These are phyloP conservation scores for Eulimnadia texana DNA, from an alignment of 1,140 invertebrate species.

Conservation along the genomic window DNA sequence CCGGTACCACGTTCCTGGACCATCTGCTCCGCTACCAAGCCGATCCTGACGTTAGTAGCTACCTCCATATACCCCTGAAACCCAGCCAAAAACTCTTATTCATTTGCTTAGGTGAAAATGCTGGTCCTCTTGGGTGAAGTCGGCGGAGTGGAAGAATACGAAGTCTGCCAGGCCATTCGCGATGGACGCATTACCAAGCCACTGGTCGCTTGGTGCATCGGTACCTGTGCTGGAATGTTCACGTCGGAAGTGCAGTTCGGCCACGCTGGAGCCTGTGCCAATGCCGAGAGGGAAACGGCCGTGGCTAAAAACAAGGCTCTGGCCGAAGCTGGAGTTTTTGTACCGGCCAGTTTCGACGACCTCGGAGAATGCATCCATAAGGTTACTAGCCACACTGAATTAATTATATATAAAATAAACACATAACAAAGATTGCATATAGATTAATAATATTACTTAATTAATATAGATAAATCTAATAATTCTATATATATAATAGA, in stretches of 20 bases:
- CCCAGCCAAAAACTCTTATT: too few relatives aligned
- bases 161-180: conserved; percentile 79
- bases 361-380: conserved; percentile 62
- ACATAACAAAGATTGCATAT: too few relatives aligned
- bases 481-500: too few relatives aligned
- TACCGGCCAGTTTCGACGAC: conserved; percentile 86
- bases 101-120: conserved; percentile 82
- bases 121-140: conserved; percentile 93
- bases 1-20: conserved; percentile 96
- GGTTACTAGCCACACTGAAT: conserved; percentile 1
- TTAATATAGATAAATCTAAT: too few relatives aligned
- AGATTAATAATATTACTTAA: too few relatives aligned
- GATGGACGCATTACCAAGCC: conserved; percentile 78
- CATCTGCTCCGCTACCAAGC: conserved; percentile 75
- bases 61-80: too few relatives aligned
- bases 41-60: conserved; percentile 48
- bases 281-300: conserved; percentile 89
- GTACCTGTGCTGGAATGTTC: conserved; percentile 80
- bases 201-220: conserved; percentile 95
- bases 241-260: conserved; percentile 98
- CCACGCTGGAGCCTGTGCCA: conserved; percentile 95
- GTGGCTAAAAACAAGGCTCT: conserved; percentile 80
- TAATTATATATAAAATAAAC: too few relatives aligned
- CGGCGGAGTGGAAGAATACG: conserved; percentile 97
- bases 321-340: conserved; percentile 63